Conservation (phyloP, 2,888 invertebrate genomes). For the Metellina segmentata region DNA sequence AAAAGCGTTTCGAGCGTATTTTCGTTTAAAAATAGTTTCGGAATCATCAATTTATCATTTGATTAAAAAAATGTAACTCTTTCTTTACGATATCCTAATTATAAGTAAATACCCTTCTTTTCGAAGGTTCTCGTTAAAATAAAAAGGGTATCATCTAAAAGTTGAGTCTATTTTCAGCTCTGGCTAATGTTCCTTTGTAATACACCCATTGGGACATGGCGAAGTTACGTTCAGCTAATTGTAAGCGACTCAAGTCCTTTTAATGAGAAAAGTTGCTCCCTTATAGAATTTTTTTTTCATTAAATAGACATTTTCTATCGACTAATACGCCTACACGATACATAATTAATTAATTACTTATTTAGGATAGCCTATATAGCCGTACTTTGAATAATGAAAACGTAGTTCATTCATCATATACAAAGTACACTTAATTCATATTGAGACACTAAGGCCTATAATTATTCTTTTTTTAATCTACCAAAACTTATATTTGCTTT, state of each 20-base stretch:
- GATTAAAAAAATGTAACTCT: no score
- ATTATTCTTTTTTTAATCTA: background rate
- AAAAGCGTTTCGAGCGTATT: no score
- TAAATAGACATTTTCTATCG: constrained; percentile 34
- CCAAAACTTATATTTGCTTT: background rate
- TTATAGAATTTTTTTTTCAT: constrained; percentile 3
- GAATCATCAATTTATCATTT: no score
- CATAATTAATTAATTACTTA: constrained; percentile 27
- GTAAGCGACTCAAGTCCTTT: constrained; percentile 11
- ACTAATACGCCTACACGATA: background rate
- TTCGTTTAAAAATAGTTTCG: no score
- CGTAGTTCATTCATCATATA: background rate
- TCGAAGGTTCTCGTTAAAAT: background rate
- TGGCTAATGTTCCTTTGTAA: background rate
- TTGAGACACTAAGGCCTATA: background rate
- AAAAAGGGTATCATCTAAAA: background rate
- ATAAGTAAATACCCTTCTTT: background rate
- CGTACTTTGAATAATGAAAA: background rate
- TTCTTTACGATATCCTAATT: background rate
- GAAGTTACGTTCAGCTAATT: constrained; percentile 18
- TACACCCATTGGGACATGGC: constrained; percentile 16
- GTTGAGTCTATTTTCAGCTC: constrained; percentile 5
- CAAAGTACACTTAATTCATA: background rate
- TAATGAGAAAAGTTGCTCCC: constrained; percentile 33
- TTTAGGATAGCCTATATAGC: background rate